Evolutionary conservation across 1,140 invertebrate genomes (phyloP).

Genomic region (Scaptodrosophila lebanonensis): DNA sequence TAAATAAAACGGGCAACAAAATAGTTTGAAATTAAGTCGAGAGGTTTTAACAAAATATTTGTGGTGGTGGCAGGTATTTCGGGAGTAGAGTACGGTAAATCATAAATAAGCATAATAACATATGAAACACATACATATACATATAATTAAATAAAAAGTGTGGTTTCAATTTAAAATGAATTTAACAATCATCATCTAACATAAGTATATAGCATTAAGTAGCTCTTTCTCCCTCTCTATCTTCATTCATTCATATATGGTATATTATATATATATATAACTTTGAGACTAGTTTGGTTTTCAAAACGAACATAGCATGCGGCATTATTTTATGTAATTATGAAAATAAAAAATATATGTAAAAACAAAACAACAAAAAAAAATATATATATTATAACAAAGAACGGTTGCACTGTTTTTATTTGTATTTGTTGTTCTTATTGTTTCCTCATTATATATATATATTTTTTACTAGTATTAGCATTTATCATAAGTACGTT

Average conservation of each 20-base stretch:
- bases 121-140: constrained; percentile 12
- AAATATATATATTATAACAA: constrained; percentile 19
- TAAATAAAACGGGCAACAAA: constrained; percentile 68
- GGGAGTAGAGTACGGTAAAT: no score
- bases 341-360: constrained; percentile 8
- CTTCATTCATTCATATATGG: no score
- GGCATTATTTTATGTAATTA: constrained; percentile 16
- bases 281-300: constrained; percentile 62
- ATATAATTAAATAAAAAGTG: constrained; percentile 17
- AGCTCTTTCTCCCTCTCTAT: constrained; percentile 8
- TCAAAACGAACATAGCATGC: neutral
- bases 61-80: no score
- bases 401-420: constrained; percentile 5
- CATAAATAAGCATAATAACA: constrained; percentile 10
- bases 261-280: neutral
- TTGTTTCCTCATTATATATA: constrained; percentile 19
- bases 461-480: constrained; percentile 45
- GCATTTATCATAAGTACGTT: constrained; percentile 73
- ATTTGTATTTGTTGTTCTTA: constrained; percentile 19
- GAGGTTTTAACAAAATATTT: constrained; percentile 35
- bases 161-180: constrained; percentile 19
- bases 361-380: constrained; percentile 6
- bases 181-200: neutral
- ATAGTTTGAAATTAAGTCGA: neutral
- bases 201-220: constrained; percentile 37